Evolutionary conservation across 2,113 vertebrate genomes (phyloP).

Genomic region (Sterna hirundo): DNA sequence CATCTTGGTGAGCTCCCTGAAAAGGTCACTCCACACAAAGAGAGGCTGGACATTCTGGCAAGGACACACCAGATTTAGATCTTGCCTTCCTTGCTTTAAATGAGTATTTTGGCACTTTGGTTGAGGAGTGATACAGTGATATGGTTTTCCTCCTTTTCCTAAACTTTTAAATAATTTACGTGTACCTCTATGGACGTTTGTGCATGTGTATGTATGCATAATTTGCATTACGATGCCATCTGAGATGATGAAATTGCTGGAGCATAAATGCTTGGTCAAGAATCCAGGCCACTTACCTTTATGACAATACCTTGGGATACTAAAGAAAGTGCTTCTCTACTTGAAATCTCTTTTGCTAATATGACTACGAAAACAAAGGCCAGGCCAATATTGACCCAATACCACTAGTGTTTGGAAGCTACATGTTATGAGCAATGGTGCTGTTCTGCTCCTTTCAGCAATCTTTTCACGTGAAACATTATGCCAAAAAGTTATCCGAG

Average conservation of each 20-base stretch:
- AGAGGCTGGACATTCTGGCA: neutral
- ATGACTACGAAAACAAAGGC: neutral
- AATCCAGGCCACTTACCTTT: neutral
- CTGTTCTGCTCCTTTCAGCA: neutral
- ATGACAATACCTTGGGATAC: neutral
- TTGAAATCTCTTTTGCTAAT: neutral
- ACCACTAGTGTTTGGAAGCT: neutral
- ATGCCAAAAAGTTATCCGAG: neutral
- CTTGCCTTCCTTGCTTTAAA: neutral
- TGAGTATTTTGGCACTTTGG: neutral
- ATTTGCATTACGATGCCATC: neutral
- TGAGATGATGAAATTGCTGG: neutral
- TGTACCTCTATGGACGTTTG: neutral
- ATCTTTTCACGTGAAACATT: neutral
- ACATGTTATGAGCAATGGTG: neutral
- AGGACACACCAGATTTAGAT: neutral
- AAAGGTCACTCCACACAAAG: neutral
- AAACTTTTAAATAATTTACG: neutral
- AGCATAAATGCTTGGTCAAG: neutral
- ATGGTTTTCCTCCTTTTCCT: neutral
- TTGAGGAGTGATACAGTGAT: neutral
- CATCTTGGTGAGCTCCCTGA: neutral
- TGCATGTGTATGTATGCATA: neutral
- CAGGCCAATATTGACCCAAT: neutral
- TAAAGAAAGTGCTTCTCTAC: neutral